These are phyloP conservation scores for Pyrrhia umbra DNA, from an alignment of 2,888 invertebrate genomes.

Conservation along the genomic window DNA sequence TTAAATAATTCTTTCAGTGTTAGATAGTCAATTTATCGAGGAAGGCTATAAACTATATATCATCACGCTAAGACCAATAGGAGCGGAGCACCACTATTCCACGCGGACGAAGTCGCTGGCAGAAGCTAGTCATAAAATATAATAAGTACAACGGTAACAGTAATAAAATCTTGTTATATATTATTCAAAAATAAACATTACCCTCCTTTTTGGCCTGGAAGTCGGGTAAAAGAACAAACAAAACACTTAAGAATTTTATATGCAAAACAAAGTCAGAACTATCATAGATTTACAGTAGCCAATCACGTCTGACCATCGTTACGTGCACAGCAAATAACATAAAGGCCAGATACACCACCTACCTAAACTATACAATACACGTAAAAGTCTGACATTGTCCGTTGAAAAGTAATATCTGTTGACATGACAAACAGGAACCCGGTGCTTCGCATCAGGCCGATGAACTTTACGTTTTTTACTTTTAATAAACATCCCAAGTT, in stretches of 20 bases:
- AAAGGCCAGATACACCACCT: conserved; percentile 17
- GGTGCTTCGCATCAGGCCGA: conserved; percentile 64
- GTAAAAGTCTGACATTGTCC: conserved; percentile 35
- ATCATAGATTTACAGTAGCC: not conserved
- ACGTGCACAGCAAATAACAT: conserved; percentile 17
- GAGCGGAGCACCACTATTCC: too few relatives aligned
- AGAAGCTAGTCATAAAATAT: too few relatives aligned
- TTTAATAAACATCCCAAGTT: conserved; percentile 43
- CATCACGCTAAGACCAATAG: too few relatives aligned
- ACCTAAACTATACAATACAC: conserved; percentile 36
- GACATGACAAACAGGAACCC: conserved; percentile 70
- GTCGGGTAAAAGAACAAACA: not conserved
- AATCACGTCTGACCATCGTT: conserved; percentile 7
- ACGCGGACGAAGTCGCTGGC: too few relatives aligned
- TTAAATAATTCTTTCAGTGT: too few relatives aligned
- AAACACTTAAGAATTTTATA: not conserved
- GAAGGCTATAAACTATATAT: too few relatives aligned
- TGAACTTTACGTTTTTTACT: conserved; percentile 65
- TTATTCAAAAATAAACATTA: too few relatives aligned
- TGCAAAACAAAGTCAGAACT: conserved; percentile 2
- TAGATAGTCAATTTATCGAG: too few relatives aligned
- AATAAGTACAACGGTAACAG: too few relatives aligned
- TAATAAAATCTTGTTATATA: too few relatives aligned
- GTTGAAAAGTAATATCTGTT: conserved; percentile 68
- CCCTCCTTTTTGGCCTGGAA: too few relatives aligned